These are phyloP conservation scores for Myotis findleyi DNA, from an alignment of 2,797 vertebrate genomes.

Conservation along the genomic window DNA sequence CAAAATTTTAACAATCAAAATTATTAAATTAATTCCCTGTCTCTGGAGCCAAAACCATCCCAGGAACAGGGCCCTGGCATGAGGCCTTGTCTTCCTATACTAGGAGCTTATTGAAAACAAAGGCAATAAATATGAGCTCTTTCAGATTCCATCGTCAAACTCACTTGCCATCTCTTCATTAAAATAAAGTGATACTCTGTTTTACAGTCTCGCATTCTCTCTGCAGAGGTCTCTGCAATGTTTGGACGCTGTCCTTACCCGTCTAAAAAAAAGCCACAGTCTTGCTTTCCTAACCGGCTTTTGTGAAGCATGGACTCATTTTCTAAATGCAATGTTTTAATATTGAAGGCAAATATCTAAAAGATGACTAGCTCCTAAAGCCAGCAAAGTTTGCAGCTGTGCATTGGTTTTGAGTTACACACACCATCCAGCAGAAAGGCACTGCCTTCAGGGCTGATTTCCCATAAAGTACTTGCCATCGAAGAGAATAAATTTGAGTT, in stretches of 20 bases:
- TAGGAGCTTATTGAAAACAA: neutral
- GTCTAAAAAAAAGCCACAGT: neutral
- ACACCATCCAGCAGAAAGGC: neutral
- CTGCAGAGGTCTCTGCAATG: neutral
- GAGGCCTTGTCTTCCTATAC: neutral
- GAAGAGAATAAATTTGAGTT: constrained; percentile 49
- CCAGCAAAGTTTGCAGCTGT: neutral
- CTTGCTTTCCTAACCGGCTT: neutral
- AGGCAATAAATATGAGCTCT: neutral
- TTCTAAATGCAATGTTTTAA: neutral
- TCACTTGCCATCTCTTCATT: neutral
- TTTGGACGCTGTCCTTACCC: neutral
- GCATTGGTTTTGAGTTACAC: neutral
- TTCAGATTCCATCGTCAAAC: neutral
- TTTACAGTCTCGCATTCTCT: neutral
- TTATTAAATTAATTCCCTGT: neutral
- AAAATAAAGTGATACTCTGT: neutral
- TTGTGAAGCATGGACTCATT: neutral
- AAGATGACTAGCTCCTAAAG: neutral
- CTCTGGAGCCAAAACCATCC: neutral
- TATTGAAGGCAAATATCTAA: neutral
- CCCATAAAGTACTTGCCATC: neutral
- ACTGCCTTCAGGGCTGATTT: neutral
- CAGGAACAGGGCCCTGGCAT: fast-evolving
- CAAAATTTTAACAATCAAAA: neutral